A percentile compares a stretch with the other conserved stretches of the same genome.
Conservation (phyloP, 2,797 vertebrate genomes). For the Halcyon chelicuti region DNA sequence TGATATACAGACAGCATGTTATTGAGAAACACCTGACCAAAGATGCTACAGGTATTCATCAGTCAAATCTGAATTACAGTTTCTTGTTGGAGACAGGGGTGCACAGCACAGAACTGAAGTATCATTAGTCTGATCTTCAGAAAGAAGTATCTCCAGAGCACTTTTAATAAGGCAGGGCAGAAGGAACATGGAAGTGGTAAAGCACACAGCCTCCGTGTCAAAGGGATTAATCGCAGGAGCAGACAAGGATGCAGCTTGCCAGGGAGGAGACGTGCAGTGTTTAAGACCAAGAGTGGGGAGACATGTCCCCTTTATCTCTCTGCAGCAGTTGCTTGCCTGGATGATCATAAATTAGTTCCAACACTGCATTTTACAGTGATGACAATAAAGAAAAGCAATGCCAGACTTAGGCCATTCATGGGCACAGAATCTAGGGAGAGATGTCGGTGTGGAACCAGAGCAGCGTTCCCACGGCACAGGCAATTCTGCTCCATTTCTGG, state of each 20-base stretch:
- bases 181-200: background rate
- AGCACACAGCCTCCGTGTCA: background rate
- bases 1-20: accelerated
- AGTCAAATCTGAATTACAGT: background rate
- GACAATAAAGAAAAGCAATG: background rate
- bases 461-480: accelerated
- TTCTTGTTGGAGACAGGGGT: accelerated
- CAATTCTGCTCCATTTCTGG: background rate
- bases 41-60: background rate
- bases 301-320: background rate
- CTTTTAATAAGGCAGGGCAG: background rate
- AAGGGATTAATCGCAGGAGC: background rate
- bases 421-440: background rate
- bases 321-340: background rate
- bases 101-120: background rate
- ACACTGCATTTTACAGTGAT: background rate
- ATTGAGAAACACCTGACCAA: background rate
- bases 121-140: background rate
- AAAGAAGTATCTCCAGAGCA: background rate
- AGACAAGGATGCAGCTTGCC: background rate
- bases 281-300: background rate
- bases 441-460: background rate
- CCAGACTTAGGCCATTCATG: accelerated
- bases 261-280: accelerated
- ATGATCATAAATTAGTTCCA: background rate